Percentiles rank a stretch among this genome's conserved stretches.
These are phyloP conservation scores for Tanytarsus gracilentus DNA, from an alignment of 2,888 invertebrate species.

Conservation along the genomic window DNA sequence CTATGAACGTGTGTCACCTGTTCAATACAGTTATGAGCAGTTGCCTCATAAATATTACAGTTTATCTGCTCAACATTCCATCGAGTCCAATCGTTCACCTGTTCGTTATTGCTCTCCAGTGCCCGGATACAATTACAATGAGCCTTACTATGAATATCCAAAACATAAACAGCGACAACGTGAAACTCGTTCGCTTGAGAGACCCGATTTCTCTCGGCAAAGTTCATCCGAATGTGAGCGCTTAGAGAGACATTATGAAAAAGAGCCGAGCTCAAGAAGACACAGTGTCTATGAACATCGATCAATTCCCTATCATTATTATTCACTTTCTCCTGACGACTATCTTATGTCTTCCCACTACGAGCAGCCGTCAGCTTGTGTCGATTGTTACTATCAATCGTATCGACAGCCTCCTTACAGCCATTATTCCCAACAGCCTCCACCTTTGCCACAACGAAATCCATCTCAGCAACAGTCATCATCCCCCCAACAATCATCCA, in stretches of 20 bases:
- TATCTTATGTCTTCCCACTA: conserved; percentile 27
- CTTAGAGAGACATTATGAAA: neutral
- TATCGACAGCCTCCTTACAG: conserved; percentile 14
- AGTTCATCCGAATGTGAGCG: conserved; percentile 27
- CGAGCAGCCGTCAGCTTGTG: conserved; percentile 26
- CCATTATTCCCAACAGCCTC: conserved; percentile 23
- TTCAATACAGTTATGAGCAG: neutral
- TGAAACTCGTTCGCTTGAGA: conserved; percentile 24
- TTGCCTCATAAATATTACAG: conserved; percentile 15
- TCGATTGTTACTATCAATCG: conserved; percentile 27
- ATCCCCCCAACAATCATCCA: neutral
- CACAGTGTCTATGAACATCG: conserved; percentile 28
- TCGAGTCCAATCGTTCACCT: conserved; percentile 26
- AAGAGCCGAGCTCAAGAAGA: neutral
- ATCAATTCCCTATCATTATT: conserved; percentile 24
- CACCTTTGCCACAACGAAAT: conserved; percentile 27
- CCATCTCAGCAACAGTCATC: neutral
- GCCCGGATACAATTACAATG: conserved; percentile 17
- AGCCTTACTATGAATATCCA: conserved; percentile 20
- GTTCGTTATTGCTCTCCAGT: conserved; percentile 25
- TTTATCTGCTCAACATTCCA: conserved; percentile 18
- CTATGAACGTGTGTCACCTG: conserved; percentile 16
- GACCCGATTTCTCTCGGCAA: conserved; percentile 24
- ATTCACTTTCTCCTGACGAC: conserved; percentile 25
- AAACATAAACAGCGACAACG: neutral